These are phyloP conservation scores for Chionoecetes opilio DNA, from an alignment of 1,140 invertebrate species.

Conservation along the genomic window DNA sequence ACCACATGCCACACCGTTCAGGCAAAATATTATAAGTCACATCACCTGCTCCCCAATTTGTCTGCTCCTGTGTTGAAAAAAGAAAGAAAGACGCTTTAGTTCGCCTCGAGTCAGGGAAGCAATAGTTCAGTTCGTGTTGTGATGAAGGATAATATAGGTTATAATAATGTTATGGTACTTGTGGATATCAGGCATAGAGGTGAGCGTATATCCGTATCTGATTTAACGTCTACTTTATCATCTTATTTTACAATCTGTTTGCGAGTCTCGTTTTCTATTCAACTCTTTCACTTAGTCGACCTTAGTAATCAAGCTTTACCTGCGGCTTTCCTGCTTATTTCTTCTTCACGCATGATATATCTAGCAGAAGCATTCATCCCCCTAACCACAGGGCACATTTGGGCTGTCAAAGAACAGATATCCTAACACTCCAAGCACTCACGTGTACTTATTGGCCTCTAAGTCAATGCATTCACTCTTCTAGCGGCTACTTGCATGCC, in stretches of 20 bases:
- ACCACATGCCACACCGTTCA: conserved; percentile 27
- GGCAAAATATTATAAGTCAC: conserved; percentile 9
- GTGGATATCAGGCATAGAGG: background rate
- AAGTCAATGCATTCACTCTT: background rate
- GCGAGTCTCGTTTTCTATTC: background rate
- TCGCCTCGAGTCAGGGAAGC: background rate
- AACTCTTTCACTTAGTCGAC: background rate
- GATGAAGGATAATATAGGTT: background rate
- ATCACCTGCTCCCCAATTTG: background rate
- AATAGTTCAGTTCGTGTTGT: background rate
- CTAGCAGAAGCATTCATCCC: background rate
- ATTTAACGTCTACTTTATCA: background rate
- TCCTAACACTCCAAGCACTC: background rate
- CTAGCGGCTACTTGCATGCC: background rate
- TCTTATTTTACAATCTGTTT: background rate
- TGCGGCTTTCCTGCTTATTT: background rate
- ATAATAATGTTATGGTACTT: background rate
- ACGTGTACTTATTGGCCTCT: background rate
- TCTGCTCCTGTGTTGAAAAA: background rate
- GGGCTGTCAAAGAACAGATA: background rate
- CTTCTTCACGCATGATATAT: background rate
- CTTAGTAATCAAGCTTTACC: conserved; percentile 19
- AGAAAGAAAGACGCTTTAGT: background rate
- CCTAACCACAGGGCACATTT: background rate
- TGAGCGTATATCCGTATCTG: background rate